Percentiles rank a stretch among this genome's conserved stretches.
Evolutionary conservation across 1,140 invertebrate genomes (phyloP).

Genomic region (Caenorhabditis tropicalis): DNA sequence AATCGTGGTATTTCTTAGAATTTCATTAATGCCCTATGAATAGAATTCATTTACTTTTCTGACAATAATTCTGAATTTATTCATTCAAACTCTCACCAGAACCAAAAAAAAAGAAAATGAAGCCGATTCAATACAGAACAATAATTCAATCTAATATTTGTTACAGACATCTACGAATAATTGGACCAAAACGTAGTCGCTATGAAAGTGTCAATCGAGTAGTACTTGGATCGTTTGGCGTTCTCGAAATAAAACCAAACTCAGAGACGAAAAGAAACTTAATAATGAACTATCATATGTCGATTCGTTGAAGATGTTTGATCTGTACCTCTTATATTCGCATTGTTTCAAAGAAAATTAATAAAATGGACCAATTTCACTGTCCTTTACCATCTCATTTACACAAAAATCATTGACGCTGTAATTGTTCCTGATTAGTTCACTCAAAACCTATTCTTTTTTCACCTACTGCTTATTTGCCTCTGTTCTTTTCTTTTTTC

Average conservation of each 20-base stretch:
- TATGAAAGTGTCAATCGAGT: background rate
- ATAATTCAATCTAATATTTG: background rate
- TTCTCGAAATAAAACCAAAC: background rate
- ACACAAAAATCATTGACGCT: background rate
- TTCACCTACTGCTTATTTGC: constrained; percentile 22
- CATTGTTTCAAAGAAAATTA: background rate
- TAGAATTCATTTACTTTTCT: too few species aligned
- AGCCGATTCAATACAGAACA: too few species aligned
- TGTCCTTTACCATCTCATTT: constrained; percentile 8
- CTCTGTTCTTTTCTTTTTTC: constrained; percentile 6
- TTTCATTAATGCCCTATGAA: too few species aligned
- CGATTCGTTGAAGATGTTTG: constrained; percentile 1
- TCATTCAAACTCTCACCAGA: too few species aligned
- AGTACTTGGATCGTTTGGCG: background rate
- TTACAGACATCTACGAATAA: constrained; percentile 6
- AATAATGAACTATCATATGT: background rate
- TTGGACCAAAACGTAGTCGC: background rate
- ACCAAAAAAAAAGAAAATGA: too few species aligned
- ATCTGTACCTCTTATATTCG: too few species aligned
- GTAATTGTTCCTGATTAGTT: constrained; percentile 44
- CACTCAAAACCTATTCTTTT: constrained; percentile 16
- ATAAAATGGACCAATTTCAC: background rate
- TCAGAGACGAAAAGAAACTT: too few species aligned
- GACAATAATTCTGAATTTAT: too few species aligned
- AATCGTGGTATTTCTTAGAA: too few species aligned